These are phyloP conservation scores for Picathartes gymnocephalus DNA, from an alignment of 2,113 vertebrate genomes.

Conservation along the genomic window DNA sequence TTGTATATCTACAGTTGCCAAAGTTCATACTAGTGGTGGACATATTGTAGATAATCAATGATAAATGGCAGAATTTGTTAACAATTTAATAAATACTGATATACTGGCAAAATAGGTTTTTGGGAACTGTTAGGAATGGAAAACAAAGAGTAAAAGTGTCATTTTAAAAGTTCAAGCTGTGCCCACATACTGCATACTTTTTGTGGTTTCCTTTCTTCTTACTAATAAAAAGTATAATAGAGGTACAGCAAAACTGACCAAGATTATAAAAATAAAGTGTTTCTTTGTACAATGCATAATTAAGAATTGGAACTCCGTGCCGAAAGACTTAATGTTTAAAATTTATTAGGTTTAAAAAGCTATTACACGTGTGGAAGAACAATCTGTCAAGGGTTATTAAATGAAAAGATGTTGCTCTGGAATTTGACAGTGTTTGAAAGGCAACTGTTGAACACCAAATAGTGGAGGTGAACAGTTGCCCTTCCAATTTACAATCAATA, in stretches of 20 bases:
- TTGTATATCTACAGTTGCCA: background rate
- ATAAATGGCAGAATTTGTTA: background rate
- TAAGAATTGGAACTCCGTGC: background rate
- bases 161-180: background rate
- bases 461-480: background rate
- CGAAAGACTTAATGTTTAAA: background rate
- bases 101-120: background rate
- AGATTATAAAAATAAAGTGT: background rate
- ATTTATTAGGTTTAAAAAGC: background rate
- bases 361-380: background rate
- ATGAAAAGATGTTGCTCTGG: background rate
- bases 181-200: background rate
- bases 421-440: background rate
- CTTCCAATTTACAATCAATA: background rate
- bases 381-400: background rate
- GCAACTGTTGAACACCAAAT: background rate
- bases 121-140: background rate
- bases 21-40: background rate
- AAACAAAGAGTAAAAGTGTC: background rate
- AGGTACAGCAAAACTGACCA: background rate
- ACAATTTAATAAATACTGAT: background rate
- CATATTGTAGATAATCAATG: background rate
- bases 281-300: background rate
- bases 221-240: background rate
- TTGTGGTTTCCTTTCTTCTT: background rate